Evolutionary conservation across 2,113 vertebrate species (phyloP).

Genomic region (Brienomyrus brachyistius): DNA sequence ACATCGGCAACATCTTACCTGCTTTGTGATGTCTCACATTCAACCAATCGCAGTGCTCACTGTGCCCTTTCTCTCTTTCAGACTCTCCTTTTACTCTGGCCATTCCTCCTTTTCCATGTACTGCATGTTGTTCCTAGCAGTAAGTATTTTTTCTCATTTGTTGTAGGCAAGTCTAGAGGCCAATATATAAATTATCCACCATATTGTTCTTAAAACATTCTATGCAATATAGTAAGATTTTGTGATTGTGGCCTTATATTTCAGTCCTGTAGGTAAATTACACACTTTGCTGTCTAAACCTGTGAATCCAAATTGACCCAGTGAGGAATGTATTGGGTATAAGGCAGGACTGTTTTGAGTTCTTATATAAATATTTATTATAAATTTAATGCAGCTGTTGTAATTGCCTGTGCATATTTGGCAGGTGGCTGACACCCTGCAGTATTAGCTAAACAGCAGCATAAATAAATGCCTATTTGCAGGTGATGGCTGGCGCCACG

Average conservation of each 20-base stretch:
- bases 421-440: neutral
- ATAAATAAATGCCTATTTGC: neutral
- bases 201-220: neutral
- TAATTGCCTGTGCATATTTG: neutral
- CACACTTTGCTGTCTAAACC: neutral
- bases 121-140: constrained; percentile 89
- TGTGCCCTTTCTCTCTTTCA: constrained; percentile 49
- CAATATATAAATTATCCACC: neutral
- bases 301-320: neutral
- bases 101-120: constrained; percentile 98
- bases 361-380: neutral
- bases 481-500: neutral
- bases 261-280: neutral
- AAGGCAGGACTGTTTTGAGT: neutral
- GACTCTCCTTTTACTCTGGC: constrained; percentile 91
- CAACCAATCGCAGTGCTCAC: constrained; percentile 8
- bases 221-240: neutral
- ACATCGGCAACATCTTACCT: neutral
- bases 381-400: neutral
- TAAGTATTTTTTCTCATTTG: constrained; percentile 62
- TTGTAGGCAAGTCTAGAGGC: neutral
- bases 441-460: neutral
- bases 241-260: neutral
- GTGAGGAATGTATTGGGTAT: neutral
- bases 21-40: neutral